phyloP scores from a whole-genome alignment of 2,797 vertebrate genomes.

The Mormyrus proboscirostris region DNA sequence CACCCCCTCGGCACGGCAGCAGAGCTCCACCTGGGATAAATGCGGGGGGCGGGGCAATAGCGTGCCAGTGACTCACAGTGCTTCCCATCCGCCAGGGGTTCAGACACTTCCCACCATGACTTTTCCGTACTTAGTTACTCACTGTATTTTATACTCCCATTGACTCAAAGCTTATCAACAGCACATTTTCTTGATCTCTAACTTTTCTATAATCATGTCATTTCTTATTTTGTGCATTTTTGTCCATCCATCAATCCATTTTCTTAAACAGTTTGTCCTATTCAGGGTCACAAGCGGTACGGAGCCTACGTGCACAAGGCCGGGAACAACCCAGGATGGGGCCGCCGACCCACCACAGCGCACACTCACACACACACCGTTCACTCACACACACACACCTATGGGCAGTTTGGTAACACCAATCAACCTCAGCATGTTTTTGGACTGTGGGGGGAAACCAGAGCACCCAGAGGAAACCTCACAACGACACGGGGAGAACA shows the following conservation, averaged over 20 bases:
- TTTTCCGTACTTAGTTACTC: not conserved
- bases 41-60: not conserved
- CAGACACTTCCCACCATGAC: not conserved
- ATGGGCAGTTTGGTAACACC: not conserved
- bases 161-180: not conserved
- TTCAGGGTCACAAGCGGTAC: not conserved
- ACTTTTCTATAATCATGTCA: not conserved
- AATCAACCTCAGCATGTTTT: not conserved
- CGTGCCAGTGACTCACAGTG: not conserved
- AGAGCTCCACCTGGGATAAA: constrained; percentile 68
- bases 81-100: not conserved
- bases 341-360: not conserved
- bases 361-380: too few species aligned
- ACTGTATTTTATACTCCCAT: not conserved
- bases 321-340: not conserved
- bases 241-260: not conserved
- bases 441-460: too few species aligned
- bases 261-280: not conserved
- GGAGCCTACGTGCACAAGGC: not conserved
- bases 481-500: not conserved
- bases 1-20: constrained; percentile 77
- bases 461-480: not conserved
- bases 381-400: too few species aligned
- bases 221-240: not conserved
- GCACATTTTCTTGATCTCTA: not conserved